Conservation (phyloP, 2,797 vertebrate species). For the Australoheros facetus region DNA sequence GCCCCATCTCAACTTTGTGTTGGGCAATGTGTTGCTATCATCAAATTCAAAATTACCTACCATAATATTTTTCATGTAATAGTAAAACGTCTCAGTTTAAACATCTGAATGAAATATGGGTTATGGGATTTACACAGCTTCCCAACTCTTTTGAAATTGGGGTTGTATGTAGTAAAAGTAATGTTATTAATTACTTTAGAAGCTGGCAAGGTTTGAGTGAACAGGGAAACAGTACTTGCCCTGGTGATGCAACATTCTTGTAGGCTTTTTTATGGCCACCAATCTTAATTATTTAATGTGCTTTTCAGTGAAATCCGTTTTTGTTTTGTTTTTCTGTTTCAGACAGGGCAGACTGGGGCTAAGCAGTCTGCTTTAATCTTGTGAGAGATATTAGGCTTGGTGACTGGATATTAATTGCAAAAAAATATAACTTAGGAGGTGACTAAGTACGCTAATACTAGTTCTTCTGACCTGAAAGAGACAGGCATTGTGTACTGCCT, state of each 20-base stretch:
- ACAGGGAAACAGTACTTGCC: not conserved
- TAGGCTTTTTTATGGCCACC: no score
- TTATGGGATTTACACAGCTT: not conserved
- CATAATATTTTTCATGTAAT: not conserved
- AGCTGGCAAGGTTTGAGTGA: not conserved
- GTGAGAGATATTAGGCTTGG: not conserved
- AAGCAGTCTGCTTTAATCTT: not conserved
- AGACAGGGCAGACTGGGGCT: not conserved
- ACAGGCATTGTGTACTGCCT: no score
- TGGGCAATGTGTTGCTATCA: not conserved
- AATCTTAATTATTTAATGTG: not conserved
- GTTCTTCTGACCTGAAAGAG: no score
- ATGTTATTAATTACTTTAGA: not conserved
- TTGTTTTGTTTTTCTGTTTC: no score
- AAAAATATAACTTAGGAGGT: no score
- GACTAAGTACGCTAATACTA: no score
- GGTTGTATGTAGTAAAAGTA: not conserved
- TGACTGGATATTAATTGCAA: not conserved
- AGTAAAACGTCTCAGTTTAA: rapidly evolving
- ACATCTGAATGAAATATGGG: not conserved
- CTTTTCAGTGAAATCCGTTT: not conserved
- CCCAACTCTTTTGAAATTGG: not conserved
- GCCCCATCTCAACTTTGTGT: no score
- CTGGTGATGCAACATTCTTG: not conserved
- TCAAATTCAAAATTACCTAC: not conserved